Evolutionary conservation across 2,888 invertebrate genomes (phyloP).

Genomic region (Hypercompe scribonia): DNA sequence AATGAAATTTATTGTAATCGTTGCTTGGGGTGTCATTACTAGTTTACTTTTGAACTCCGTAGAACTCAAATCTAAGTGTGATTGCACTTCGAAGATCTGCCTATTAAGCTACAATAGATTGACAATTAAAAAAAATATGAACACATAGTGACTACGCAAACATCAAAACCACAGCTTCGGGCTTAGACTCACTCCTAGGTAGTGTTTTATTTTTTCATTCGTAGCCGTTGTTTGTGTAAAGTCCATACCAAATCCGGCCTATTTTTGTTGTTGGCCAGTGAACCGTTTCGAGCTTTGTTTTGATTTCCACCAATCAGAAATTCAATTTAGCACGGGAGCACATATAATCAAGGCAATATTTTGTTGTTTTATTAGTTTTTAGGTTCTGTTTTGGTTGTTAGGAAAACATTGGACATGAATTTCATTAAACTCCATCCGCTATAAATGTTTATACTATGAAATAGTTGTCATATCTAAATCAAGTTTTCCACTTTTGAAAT

Average conservation of each 20-base stretch:
- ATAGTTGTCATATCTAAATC: not conserved
- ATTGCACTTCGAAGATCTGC: too few species aligned
- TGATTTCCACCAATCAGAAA: conserved; percentile 55
- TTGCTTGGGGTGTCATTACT: not conserved
- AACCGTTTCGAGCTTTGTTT: conserved; percentile 58
- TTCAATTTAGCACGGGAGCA: conserved; percentile 52
- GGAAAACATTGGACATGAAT: conserved; percentile 31
- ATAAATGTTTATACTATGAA: conserved; percentile 27
- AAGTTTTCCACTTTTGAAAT: not conserved
- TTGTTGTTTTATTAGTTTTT: conserved; percentile 25
- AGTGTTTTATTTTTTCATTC: conserved; percentile 51
- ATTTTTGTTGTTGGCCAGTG: conserved; percentile 70
- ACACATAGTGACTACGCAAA: not conserved
- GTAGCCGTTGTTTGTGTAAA: conserved; percentile 61
- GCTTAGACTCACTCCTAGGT: conserved; percentile 31
- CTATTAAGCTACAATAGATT: too few species aligned
- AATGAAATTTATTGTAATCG: not conserved
- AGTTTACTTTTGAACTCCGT: not conserved
- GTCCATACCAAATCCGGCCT: conserved; percentile 63
- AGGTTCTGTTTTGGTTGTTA: conserved; percentile 16
- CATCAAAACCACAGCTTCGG: not conserved
- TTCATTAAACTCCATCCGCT: conserved; percentile 26
- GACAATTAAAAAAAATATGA: not conserved
- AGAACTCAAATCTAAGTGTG: too few species aligned
- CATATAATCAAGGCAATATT: conserved; percentile 43